Percentiles rank a stretch among this genome's conserved stretches.
phyloP scores from a whole-genome alignment of 2,888 invertebrate species.

The Hirtodrosophila confusa region DNA sequence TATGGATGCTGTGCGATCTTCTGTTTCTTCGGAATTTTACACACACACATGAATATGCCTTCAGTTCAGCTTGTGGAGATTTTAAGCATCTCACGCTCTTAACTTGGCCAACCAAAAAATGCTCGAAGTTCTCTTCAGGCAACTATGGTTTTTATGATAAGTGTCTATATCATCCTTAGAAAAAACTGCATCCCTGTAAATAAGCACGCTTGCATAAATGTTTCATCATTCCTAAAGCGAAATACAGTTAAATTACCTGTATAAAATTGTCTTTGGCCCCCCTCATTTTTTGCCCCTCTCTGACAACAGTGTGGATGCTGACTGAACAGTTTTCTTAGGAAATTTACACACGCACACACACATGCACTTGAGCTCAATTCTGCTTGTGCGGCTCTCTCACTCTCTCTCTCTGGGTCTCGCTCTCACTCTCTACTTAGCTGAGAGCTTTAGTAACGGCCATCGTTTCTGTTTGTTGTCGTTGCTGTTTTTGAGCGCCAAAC shows the following conservation, averaged over 20 bases:
- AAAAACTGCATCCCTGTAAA: no score
- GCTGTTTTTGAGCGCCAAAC: conserved; percentile 53
- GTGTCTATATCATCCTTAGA: no score
- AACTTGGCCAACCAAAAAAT: no score
- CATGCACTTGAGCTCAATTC: conserved; percentile 1
- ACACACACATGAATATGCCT: no score
- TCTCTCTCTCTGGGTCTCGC: conserved; percentile 20
- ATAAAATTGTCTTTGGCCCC: conserved; percentile 1
- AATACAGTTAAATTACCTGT: conserved; percentile 5
- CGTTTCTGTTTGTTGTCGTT: conserved; percentile 24
- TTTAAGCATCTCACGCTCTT: no score
- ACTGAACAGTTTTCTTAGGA: conserved; percentile 51
- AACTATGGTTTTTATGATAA: no score
- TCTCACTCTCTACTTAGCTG: conserved; percentile 37
- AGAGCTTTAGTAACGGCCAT: conserved; percentile 57
- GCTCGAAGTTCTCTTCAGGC: no score
- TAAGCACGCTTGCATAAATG: no score
- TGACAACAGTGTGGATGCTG: conserved; percentile 45
- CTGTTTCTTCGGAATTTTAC: no score
- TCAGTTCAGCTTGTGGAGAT: no score
- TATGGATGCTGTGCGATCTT: conserved; percentile 34
- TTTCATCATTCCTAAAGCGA: not conserved
- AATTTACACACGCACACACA: conserved; percentile 43
- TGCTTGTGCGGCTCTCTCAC: conserved; percentile 11
- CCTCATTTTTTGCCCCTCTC: not conserved